A percentile compares a stretch with the other conserved stretches of the same genome.
phyloP scores from a whole-genome alignment of 2,888 invertebrate genomes.

The Ormyrus pomaceus region DNA sequence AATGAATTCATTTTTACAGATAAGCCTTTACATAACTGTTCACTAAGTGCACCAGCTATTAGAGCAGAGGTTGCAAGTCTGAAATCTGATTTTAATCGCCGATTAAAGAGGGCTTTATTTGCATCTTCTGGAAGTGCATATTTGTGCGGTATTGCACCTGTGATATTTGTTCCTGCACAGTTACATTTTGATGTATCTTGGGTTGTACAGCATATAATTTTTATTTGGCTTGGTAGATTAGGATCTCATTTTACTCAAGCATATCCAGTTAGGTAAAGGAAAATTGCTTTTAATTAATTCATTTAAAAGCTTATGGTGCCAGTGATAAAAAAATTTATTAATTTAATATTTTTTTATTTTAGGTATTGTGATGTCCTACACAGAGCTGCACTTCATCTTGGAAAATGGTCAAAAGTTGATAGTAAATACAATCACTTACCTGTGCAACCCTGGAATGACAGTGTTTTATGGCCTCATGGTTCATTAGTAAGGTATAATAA shows the following conservation, averaged over 20 bases:
- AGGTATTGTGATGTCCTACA: slow-evolving; percentile 93
- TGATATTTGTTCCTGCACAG: slow-evolving; percentile 72
- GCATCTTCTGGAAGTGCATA: slow-evolving; percentile 72
- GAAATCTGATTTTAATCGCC: slow-evolving; percentile 90
- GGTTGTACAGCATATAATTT: slow-evolving; percentile 88
- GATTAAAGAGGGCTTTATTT: slow-evolving; percentile 90
- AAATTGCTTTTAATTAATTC: slow-evolving; percentile 11
- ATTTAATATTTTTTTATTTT: slow-evolving; percentile 40
- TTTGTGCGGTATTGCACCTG: slow-evolving; percentile 71
- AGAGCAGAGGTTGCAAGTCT: slow-evolving; percentile 91
- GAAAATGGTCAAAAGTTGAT: slow-evolving; percentile 83
- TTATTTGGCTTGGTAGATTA: slow-evolving; percentile 91
- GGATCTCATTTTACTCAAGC: slow-evolving; percentile 76
- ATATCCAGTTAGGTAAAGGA: slow-evolving; percentile 78
- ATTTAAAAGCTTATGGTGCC: slow-evolving; percentile 20
- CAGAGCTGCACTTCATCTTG: slow-evolving; percentile 92
- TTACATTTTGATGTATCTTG: slow-evolving; percentile 90
- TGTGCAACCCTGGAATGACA: slow-evolving; percentile 78
- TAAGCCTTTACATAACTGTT: slow-evolving; percentile 86
- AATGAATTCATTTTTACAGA: slow-evolving; percentile 67
- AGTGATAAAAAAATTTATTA: slow-evolving; percentile 46
- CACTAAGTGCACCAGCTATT: slow-evolving; percentile 83
- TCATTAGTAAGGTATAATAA: slow-evolving; percentile 85
- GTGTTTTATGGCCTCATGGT: slow-evolving; percentile 85
- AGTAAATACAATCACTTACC: slow-evolving; percentile 79